These are phyloP conservation scores for Hemiprocne comata DNA, from an alignment of 2,113 vertebrate species.

Conservation along the genomic window DNA sequence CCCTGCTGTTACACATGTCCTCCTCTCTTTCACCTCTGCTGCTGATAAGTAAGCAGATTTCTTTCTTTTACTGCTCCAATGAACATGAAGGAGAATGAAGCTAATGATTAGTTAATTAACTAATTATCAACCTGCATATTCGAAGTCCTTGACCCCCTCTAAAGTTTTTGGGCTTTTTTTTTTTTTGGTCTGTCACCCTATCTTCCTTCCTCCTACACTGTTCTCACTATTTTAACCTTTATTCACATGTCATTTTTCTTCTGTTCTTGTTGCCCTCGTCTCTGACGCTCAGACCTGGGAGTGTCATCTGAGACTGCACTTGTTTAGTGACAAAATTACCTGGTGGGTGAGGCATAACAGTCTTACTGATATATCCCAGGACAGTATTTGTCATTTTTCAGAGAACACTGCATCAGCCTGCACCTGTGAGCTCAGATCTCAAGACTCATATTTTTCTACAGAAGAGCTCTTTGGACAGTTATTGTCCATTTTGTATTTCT, in stretches of 20 bases:
- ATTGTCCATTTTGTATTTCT: not conserved
- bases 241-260: not conserved
- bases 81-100: not conserved
- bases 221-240: not conserved
- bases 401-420: not conserved
- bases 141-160: not conserved
- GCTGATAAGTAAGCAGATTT: not conserved
- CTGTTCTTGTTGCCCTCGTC: not conserved
- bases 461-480: not conserved
- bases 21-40: not conserved
- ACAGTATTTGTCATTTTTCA: not conserved
- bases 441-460: not conserved
- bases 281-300: not conserved
- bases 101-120: not conserved
- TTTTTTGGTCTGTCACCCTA: not conserved
- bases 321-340: not conserved
- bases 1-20: not conserved
- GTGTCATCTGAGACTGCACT: not conserved
- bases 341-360: not conserved
- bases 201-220: not conserved
- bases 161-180: fast-evolving
- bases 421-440: not conserved
- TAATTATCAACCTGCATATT: not conserved
- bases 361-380: not conserved
- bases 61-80: not conserved